A percentile compares a stretch with the other conserved stretches of the same genome.
phyloP scores from a whole-genome alignment of 2,888 invertebrate genomes.

The Hypsopygia costalis region DNA sequence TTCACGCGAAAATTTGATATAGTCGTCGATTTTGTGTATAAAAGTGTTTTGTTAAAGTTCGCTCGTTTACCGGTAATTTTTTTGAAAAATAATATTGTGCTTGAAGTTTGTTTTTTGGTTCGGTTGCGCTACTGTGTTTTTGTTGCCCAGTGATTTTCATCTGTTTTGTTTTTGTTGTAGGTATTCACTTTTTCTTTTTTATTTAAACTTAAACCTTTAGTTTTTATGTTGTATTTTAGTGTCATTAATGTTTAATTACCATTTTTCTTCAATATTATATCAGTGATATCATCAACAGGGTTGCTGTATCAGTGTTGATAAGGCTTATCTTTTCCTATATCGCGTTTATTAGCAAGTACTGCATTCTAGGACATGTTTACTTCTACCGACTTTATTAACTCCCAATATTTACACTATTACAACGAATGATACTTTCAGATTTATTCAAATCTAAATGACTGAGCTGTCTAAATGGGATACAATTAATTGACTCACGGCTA shows the following conservation, averaged over 20 bases:
- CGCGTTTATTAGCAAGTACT: constrained; percentile 41
- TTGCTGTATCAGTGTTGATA: constrained; percentile 71
- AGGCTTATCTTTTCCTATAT: constrained; percentile 53
- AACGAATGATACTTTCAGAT: not conserved
- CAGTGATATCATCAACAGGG: constrained; percentile 64
- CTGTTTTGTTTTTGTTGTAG: constrained; percentile 57
- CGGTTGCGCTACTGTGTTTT: constrained; percentile 59
- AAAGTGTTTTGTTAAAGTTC: constrained; percentile 59
- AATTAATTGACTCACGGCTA: not conserved
- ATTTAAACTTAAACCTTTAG: constrained; percentile 17
- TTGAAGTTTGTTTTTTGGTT: constrained; percentile 37
- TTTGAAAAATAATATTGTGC: constrained; percentile 38
- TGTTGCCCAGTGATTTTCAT: constrained; percentile 56
- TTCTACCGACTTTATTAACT: too few relatives aligned
- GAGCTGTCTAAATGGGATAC: not conserved
- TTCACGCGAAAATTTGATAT: constrained; percentile 78
- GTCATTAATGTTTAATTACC: constrained; percentile 22
- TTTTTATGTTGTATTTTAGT: constrained; percentile 22
- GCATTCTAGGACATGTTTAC: constrained; percentile 35
- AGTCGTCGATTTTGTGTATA: constrained; percentile 66
- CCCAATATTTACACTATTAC: too few relatives aligned
- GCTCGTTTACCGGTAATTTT: constrained; percentile 53
- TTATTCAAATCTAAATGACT: constrained; percentile 7
- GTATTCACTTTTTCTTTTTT: constrained; percentile 43
- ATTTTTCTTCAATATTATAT: constrained; percentile 30